A percentile compares a stretch with the other conserved stretches of the same genome.
Conservation (phyloP, 2,888 invertebrate species). For the Osmoderma eremita region DNA sequence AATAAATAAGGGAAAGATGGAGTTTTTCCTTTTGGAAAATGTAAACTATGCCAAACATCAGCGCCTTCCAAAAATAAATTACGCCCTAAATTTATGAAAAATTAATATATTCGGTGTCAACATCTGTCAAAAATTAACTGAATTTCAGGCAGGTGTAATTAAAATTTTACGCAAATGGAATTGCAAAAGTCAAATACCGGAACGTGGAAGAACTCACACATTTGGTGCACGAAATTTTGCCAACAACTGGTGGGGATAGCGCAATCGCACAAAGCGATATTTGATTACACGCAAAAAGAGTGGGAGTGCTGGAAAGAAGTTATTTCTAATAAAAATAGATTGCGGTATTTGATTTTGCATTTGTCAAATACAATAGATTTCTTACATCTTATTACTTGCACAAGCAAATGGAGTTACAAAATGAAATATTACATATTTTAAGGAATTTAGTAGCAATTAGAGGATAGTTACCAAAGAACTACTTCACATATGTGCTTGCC, state of each 20-base stretch:
- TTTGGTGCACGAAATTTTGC: conserved; percentile 12
- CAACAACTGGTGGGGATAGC: conserved; percentile 32
- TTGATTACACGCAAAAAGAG: conserved; percentile 33
- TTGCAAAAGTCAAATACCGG: conserved; percentile 29
- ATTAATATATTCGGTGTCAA: too few species aligned
- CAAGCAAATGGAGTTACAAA: too few species aligned
- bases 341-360: conserved; percentile 7
- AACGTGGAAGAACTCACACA: conserved; percentile 12
- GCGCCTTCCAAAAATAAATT: not conserved
- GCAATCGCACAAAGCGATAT: conserved; percentile 34
- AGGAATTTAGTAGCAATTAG: not conserved
- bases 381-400: too few species aligned
- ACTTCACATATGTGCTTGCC: too few species aligned
- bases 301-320: not conserved
- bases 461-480: too few species aligned
- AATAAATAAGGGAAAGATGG: not conserved
- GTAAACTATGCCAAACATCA: not conserved
- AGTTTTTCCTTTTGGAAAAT: not conserved
- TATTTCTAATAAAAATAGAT: conserved; percentile 21
- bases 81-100: too few species aligned
- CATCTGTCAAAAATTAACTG: too few species aligned
- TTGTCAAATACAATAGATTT: not conserved
- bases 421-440: too few species aligned
- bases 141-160: not conserved
- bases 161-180: conserved; percentile 1